Base-by-base conservation (phyloP, 2,797 vertebrate genomes). In the Bovichtus variegatus region DNA sequence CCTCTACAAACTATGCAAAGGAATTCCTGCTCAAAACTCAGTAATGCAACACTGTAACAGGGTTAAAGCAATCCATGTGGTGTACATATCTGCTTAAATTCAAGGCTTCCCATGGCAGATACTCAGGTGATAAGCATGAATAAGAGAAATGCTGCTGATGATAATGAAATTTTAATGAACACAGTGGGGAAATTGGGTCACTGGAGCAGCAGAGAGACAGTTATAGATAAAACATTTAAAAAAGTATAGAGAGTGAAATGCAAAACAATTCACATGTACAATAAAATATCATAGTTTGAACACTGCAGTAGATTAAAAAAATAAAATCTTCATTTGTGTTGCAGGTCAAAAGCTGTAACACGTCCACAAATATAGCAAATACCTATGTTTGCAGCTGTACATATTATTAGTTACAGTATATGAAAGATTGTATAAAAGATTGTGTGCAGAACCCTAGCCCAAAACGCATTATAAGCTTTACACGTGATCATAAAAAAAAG, bases 151-250 rank as follows among this genome's bases (percentile, higher is more conserved):
- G 31, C 38, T 54, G 46, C 19, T 73, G 71, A 38, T 60, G 59
- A 76, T 71, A 47, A 78, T 82, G 46, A 85, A 70, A 87, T 71
- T 79, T 80, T 81, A 74, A 83, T 78, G 65, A 82, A 85, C 50
- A 53, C 78, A 71, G 23, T 9, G 58, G 16, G 49, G 25, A 73
- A 57, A 90, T n/a, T 88, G 53, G 81, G 79, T 86, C 75, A 84
- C 41, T 75, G 62, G 71, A 84, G 74, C 61, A 83, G 73, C 54
- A 79, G 38, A 71, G 46, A 78, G 41, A 70, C 74, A 67, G 54
- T 72, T 74, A 44, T 10, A 38, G 21, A 80, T 63, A 25, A n/a
- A n/a, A n/a, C n/a, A n/a, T n/a, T n/a, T 64, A 74, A 82, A 47
- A 62, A 62, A 64, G 43, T 66, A 54, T 23, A 64, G 44, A 58